Base-by-base conservation (phyloP, 2,113 vertebrate species). In the Sinocyclocheilus anophthalmus region DNA sequence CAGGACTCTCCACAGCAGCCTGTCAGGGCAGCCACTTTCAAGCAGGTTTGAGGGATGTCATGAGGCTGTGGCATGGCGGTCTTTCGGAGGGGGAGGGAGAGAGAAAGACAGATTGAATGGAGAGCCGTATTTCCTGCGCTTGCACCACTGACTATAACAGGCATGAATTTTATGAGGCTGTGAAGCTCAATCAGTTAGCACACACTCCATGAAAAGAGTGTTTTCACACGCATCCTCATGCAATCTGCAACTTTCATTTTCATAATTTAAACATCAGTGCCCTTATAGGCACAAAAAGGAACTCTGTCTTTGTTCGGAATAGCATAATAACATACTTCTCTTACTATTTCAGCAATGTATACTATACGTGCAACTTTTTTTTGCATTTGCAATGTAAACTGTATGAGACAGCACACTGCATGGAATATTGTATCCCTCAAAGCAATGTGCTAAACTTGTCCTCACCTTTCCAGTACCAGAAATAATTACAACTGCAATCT, bases 81-180 rank as follows among this genome's bases (percentile, higher is more conserved):
- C 76, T 85, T 76, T 48, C 39, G 13, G 42, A 61, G 85, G 81
- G 72, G 16, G 76, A 78, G 73, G 65, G 55, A n/a, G 61, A 33
- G 73, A 63, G 76, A 53, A 18, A 65, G 53, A 59, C 30, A 75
- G 50, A 79, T 63, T 81, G 78, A 65, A 81, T 42, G 24, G 59
- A 81, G 79, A 65, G 79, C 59, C 18, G 61, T 67, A 88, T 89
- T 90, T 84, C 84, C 63, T 18, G 90, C 85, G 57, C 77, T 86
- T 76, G 88, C 86, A 79, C 70, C 14, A 85, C 48, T 22, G 50
- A 57, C n/a, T 88, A 87, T 89, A 88, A 81, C 42, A 88, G 90
- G 89, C 88, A 85, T 79, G 83, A 65, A 16, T 79, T 72, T 81
- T 70, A 80, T 84, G 70, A 83, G 86, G 76, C 50, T 37, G 84